These are phyloP conservation scores for Alitta virens DNA, from an alignment of 2,888 invertebrate species.

Conservation along the genomic window DNA sequence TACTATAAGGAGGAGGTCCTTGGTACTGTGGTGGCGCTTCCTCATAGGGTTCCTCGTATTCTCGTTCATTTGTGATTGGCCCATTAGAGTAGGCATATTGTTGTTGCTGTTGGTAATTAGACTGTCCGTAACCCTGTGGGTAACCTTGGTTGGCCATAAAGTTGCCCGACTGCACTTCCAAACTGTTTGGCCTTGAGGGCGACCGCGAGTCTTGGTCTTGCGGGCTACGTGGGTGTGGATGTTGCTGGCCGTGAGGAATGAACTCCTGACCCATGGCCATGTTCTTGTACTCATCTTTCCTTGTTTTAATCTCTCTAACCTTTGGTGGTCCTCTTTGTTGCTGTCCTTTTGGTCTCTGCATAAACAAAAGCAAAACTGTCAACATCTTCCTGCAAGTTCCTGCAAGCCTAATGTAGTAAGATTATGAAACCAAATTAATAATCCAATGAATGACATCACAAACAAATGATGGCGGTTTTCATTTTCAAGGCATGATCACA, in stretches of 20 bases:
- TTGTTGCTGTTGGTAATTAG: background rate
- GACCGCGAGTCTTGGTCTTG: constrained; percentile 3
- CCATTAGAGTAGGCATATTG: constrained; percentile 10
- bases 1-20: background rate
- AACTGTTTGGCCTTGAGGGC: constrained; percentile 20
- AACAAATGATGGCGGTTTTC: too few species aligned
- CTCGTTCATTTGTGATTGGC: background rate
- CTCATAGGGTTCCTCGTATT: background rate
- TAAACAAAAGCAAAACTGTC: too few species aligned
- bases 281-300: constrained; percentile 11
- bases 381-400: too few species aligned
- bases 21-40: background rate
- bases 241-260: constrained; percentile 9
- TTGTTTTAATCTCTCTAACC: constrained; percentile 13
- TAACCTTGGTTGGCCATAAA: constrained; percentile 7
- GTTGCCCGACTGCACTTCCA: constrained; percentile 15
- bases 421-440: too few species aligned
- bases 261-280: constrained; percentile 18
- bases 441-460: too few species aligned
- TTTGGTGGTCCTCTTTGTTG: constrained; percentile 9
- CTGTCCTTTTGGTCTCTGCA: constrained; percentile 17
- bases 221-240: background rate
- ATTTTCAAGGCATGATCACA: too few species aligned
- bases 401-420: too few species aligned
- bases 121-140: background rate